These are phyloP conservation scores for Drosophila kanekoi DNA, from an alignment of 2,888 invertebrate species.

Conservation along the genomic window DNA sequence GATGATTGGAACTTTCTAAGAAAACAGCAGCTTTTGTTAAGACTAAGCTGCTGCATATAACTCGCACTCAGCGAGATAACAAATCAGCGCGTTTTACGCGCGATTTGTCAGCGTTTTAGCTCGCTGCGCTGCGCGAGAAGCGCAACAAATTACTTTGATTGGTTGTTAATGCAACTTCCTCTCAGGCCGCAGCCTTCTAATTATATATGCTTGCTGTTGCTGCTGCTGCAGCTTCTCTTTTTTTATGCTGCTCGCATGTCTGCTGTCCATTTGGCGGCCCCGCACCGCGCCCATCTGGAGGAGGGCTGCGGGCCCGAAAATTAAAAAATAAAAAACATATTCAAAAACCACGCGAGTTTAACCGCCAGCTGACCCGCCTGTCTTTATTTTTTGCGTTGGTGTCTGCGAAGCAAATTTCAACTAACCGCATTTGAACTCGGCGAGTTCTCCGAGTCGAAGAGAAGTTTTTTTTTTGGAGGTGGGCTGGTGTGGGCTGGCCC, in stretches of 20 bases:
- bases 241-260: slow-evolving; percentile 63
- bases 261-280: slow-evolving; percentile 48
- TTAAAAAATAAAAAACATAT: slow-evolving; percentile 14
- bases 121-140: slow-evolving; percentile 5
- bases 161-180: slow-evolving; percentile 76
- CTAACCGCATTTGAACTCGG: slow-evolving; percentile 40
- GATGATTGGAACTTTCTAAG: slow-evolving; percentile 13
- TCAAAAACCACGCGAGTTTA: slow-evolving; percentile 49
- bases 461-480: slow-evolving; percentile 17
- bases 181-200: slow-evolving; percentile 60
- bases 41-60: slow-evolving; percentile 1
- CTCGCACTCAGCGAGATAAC: too few species aligned
- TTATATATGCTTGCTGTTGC: slow-evolving; percentile 49
- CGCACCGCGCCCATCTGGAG: slow-evolving; percentile 24
- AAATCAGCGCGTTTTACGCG: slow-evolving; percentile 1
- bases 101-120: slow-evolving; percentile 8
- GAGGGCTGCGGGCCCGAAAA: slow-evolving; percentile 45
- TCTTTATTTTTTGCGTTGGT: slow-evolving; percentile 30
- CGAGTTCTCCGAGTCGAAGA: slow-evolving; percentile 21
- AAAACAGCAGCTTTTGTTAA: neutral
- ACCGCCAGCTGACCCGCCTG: slow-evolving; percentile 57
- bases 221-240: slow-evolving; percentile 1
- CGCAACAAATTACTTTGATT: slow-evolving; percentile 71
- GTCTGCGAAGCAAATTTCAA: slow-evolving; percentile 17
- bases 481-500: slow-evolving; percentile 49